Base-by-base conservation (phyloP, 2,113 vertebrate genomes). In the Cinclus cinclus region DNA sequence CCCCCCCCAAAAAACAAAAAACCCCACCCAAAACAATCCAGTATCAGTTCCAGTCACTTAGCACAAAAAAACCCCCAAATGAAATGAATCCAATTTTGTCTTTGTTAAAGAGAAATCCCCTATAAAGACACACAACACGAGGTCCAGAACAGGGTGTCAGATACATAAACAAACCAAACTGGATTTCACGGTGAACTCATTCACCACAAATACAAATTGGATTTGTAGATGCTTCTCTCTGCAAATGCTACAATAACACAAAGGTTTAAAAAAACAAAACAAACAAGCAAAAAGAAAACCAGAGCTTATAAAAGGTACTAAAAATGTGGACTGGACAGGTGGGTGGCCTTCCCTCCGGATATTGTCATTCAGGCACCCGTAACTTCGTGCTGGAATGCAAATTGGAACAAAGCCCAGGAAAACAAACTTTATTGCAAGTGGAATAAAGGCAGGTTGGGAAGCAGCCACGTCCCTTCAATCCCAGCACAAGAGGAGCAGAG, bases 21-120 rank as follows among this genome's bases (percentile, higher is more conserved):
- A 15, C 14, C 20, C 14, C 47, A 7, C 20, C 14, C 47, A 7
- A 11, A 8, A 50, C 9, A 35, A 70, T 55, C 20, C 18, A 49
- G 2, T 41, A 73, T 39, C 19, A 56, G 23, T 16, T 75, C 70
- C 49, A 79, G 23, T 6, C 39, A 64, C 18, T 62, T 39, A 44
- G 17, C 20, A 53, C 22, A 71, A 31, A 92, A 37, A 7, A 35
- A 4, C 1, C 0, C 6, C 17, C 7, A 16, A 0, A 3, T 27
- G 30, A 63, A 74, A 55, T 24, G 0, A 86, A 70, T 33, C n/a
- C 11, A 41, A 44, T 53, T 77, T 58, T 83, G 33, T 33, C 44
- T 85, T 55, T 71, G 8, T 52, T 79, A 23, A 1, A 50, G 41
- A 60, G 58, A 79, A 76, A 85, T 68, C 30, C 56, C 27, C 59